phyloP scores from a whole-genome alignment of 2,797 vertebrate genomes.

The Peromyscus aztecus region DNA sequence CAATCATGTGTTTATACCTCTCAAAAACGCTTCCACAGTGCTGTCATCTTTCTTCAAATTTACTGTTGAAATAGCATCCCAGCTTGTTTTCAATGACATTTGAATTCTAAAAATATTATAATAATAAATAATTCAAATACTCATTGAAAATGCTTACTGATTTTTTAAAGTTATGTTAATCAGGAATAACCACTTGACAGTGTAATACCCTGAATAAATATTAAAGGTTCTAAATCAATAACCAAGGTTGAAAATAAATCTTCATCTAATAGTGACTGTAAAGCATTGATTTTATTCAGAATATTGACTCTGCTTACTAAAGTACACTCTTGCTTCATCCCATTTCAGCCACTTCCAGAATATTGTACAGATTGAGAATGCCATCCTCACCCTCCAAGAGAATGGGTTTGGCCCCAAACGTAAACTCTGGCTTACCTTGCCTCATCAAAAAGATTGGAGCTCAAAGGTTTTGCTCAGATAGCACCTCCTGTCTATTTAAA shows the following conservation, averaged over 20 bases:
- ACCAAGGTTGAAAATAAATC: conserved; percentile 70
- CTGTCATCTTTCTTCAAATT: neutral
- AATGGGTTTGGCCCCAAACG: conserved; percentile 67
- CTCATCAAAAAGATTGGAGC: conserved; percentile 71
- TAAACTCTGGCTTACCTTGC: conserved; percentile 76
- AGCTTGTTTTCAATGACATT: neutral
- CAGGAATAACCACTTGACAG: conserved; percentile 65
- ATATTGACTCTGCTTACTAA: conserved; percentile 64
- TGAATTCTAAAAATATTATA: conserved; percentile 35
- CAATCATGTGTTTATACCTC: neutral
- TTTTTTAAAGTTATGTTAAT: conserved; percentile 66
- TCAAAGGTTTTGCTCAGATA: conserved; percentile 74
- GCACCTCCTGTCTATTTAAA: conserved; percentile 77
- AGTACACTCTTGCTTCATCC: conserved; percentile 64
- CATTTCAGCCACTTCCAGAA: conserved; percentile 42
- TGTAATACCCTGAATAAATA: conserved; percentile 46
- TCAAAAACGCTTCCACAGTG: neutral
- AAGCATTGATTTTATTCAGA: conserved; percentile 72
- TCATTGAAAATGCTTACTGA: conserved; percentile 58
- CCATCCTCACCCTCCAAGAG: conserved; percentile 41
- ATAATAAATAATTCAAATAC: conserved; percentile 12
- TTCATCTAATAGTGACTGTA: conserved; percentile 65
- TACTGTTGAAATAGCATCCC: neutral
- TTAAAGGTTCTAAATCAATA: conserved; percentile 71
- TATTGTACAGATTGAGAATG: conserved; percentile 71